Base-by-base conservation (phyloP, 2,888 invertebrate species). In the Mesodorylaimus sp. region DNA sequence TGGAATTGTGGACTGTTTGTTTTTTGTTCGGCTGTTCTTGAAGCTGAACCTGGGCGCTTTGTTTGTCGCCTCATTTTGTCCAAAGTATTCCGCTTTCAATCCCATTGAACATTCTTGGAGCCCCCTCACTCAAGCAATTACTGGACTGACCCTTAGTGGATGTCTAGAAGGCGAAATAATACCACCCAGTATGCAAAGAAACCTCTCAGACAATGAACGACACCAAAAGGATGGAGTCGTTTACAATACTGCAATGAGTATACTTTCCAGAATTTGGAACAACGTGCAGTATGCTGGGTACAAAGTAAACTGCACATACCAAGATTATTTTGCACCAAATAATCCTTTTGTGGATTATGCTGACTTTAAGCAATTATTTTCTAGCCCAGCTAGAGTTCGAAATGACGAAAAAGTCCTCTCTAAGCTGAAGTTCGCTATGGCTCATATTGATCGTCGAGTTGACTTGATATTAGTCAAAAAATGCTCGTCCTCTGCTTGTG, bases 71-170 rank as follows among this genome's bases (percentile, higher is more conserved):
- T 44, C 44, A 7, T 44, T 24, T 25, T 16, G 19, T 21, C 44
- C 44, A 44, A 44, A 44, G n/a, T 44, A 25, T 23, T 19, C 19
- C 25, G 44, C 44, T 7, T 44, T 44, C 5, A 44, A 44, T 25
- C 44, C 44, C 5, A 44, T 44, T 7, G 44, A 44, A 25, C 44
- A 44, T 26, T 10, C 5, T 23, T 44, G 44, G 44, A 44, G 44
- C 44, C 19, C 23, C 3, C 23, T 16, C n/a, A 44, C 44, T 3
- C 13, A 44, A 19, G 44, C 44, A 19, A 16, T 44, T 5, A 44
- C 44, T 5, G 5, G 24, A 25, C 7, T 44, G 23, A 44, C 44
- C 5, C n/a, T 44, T 5, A 13, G 24, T 25, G 24, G 24, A 24
- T 7, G 7, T 7, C 24, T 44, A 5, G 19, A 16, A 7, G 44